phyloP scores from a whole-genome alignment of 2,113 vertebrate genomes.

The Paradoxurus hermaphroditus region DNA sequence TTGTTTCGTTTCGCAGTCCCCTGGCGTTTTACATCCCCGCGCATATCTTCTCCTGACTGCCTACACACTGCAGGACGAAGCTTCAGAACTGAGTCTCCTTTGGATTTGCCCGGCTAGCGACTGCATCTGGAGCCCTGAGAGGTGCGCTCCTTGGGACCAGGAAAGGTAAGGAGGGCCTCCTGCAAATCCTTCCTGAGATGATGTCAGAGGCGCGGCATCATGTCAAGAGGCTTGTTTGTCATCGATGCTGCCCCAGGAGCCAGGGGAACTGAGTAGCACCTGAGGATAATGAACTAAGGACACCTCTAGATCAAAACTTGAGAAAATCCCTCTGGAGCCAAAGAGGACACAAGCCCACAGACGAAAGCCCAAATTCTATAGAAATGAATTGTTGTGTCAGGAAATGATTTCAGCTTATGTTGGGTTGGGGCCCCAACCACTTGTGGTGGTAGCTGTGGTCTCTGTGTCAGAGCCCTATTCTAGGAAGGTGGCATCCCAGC shows the following conservation, averaged over 20 bases:
- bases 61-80: background rate
- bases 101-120: background rate
- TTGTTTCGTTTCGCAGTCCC: background rate
- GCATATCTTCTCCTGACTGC: background rate
- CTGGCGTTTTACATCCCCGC: background rate
- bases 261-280: background rate
- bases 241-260: background rate
- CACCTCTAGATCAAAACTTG: background rate
- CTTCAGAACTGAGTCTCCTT: background rate
- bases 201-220: background rate
- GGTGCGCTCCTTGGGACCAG: background rate
- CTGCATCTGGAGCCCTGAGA: background rate
- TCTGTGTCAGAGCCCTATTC: background rate
- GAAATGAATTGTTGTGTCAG: constrained; percentile 31
- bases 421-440: background rate
- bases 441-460: background rate
- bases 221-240: background rate
- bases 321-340: background rate
- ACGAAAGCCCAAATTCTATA: background rate
- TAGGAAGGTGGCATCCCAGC: background rate
- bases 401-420: background rate
- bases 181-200: background rate
- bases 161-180: background rate
- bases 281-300: background rate
- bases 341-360: background rate